Percentiles rank a stretch among this genome's conserved stretches.
phyloP scores from a whole-genome alignment of 2,113 vertebrate species.

The Scopus umbretta region DNA sequence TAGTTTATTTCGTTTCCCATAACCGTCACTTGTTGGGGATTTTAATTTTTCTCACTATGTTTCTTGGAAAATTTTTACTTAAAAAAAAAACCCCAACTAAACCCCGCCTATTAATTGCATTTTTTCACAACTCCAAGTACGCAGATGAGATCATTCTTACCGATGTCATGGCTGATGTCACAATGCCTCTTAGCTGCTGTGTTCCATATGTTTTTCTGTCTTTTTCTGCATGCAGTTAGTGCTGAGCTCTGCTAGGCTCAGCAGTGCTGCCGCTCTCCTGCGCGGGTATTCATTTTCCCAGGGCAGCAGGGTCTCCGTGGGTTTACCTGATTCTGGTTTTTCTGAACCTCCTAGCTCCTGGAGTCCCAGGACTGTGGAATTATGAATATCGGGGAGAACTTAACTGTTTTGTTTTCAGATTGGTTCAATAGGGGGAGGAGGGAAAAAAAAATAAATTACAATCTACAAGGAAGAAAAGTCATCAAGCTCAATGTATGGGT shows the following conservation, averaged over 20 bases:
- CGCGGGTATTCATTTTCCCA: accelerated
- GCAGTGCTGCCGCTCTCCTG: neutral
- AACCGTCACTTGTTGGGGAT: too few species aligned
- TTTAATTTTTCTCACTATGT: neutral
- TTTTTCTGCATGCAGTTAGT: neutral
- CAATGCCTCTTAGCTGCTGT: too few species aligned
- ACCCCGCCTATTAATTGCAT: neutral
- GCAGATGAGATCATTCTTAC: neutral
- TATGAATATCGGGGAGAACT: neutral
- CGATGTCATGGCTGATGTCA: neutral
- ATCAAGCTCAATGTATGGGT: neutral
- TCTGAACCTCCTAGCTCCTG: neutral
- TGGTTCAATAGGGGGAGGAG: neutral
- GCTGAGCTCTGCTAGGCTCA: neutral
- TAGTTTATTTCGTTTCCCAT: neutral
- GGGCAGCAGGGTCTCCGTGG: neutral
- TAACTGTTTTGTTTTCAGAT: neutral
- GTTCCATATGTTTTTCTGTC: accelerated
- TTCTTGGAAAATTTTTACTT: neutral
- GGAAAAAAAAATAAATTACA: accelerated
- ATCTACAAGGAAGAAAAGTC: neutral
- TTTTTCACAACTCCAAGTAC: neutral
- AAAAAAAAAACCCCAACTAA: too few species aligned
- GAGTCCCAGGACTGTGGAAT: neutral
- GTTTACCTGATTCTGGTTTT: neutral